A percentile compares a stretch with the other conserved stretches of the same genome.
Evolutionary conservation across 2,113 vertebrate species (phyloP).

Genomic region (Oncorhynchus mykiss): DNA sequence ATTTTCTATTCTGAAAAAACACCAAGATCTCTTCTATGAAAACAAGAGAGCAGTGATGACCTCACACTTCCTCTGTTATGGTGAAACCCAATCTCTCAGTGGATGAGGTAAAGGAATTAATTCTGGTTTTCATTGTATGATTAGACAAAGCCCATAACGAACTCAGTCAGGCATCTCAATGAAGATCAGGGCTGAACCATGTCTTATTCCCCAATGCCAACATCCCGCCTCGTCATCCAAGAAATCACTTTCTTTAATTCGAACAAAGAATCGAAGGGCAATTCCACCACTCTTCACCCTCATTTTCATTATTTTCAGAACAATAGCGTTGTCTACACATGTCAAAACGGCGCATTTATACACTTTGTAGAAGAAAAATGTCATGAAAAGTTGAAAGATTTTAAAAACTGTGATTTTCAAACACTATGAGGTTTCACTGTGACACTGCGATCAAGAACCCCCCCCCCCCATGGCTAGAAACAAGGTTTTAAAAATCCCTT

Average conservation of each 20-base stretch:
- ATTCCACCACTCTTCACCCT: no score
- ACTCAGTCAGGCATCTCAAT: conserved; percentile 1
- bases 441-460: no score
- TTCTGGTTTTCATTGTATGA: conserved; percentile 30
- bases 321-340: no score
- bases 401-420: no score
- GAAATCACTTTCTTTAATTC: conserved; percentile 10
- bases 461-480: no score
- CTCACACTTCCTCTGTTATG: conserved; percentile 15
- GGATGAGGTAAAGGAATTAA: conserved; percentile 1
- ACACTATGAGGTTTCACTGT: no score
- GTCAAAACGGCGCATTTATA: no score
- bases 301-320: no score
- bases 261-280: conserved; percentile 16
- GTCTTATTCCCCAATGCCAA: conserved; percentile 16
- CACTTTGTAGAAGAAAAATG: background rate
- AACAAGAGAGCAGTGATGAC: conserved; percentile 6
- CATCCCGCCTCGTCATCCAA: conserved; percentile 5
- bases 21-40: conserved; percentile 3
- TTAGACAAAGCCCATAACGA: conserved; percentile 9
- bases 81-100: conserved; percentile 19
- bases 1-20: background rate
- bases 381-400: background rate
- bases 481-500: no score
- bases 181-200: background rate